These are phyloP conservation scores for Mirza zaza DNA, from an alignment of 2,113 vertebrate species.

Conservation along the genomic window DNA sequence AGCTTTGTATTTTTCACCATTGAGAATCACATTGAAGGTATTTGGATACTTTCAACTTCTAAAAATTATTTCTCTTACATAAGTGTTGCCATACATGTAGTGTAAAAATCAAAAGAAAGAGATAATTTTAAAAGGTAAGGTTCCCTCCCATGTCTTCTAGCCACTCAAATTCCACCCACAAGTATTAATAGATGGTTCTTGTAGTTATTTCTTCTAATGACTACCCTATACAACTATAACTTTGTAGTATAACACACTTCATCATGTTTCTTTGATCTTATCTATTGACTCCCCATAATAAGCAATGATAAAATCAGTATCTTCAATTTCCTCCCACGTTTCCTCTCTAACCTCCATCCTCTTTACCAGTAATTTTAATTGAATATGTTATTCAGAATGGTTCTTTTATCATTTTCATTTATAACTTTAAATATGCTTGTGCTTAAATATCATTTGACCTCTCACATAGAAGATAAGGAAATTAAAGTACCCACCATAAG, in stretches of 20 bases:
- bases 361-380: not conserved
- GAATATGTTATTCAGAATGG: not conserved
- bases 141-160: not conserved
- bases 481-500: not conserved
- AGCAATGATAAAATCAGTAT: not conserved
- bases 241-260: not conserved
- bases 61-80: not conserved
- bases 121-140: not conserved
- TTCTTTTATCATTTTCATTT: not conserved
- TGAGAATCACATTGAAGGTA: not conserved
- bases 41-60: not conserved
- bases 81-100: not conserved
- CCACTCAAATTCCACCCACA: not conserved
- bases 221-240: not conserved
- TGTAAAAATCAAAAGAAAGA: not conserved
- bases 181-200: not conserved
- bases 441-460: not conserved
- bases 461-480: not conserved
- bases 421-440: not conserved
- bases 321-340: not conserved
- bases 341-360: not conserved
- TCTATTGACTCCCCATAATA: not conserved
- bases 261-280: constrained; percentile 7
- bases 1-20: not conserved
- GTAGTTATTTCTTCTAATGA: not conserved